Percentiles rank a stretch among this genome's conserved stretches.
Evolutionary conservation across 2,113 vertebrate genomes (phyloP).

Genomic region (Sinocyclocheilus maitianheensis): DNA sequence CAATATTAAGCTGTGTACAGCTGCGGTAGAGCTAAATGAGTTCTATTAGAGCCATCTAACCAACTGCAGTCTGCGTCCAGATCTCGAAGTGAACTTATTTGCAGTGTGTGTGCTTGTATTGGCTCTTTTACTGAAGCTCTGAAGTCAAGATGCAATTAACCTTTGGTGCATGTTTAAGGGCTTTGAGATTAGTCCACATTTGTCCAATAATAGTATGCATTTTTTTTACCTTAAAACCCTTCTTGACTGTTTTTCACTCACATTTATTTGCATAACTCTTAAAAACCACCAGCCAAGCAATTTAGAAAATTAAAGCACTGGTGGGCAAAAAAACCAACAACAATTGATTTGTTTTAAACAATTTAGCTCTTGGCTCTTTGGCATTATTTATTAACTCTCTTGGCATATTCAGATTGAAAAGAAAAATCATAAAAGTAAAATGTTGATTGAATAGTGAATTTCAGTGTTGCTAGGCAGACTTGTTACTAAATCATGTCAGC

Average conservation of each 20-base stretch:
- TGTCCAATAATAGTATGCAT: not conserved
- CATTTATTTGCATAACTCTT: not conserved
- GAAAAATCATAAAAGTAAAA: not conserved
- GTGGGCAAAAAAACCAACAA: not conserved
- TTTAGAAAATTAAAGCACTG: not conserved
- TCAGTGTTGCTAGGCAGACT: constrained; percentile 33
- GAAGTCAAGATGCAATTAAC: constrained; percentile 14
- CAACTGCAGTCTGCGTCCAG: not conserved
- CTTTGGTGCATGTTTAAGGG: not conserved
- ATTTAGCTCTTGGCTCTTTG: constrained; percentile 1
- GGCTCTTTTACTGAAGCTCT: not conserved
- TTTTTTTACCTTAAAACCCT: not conserved
- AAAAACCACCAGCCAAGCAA: not conserved
- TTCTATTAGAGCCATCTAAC: constrained; percentile 33
- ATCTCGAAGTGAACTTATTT: constrained; percentile 10
- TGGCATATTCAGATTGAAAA: not conserved
- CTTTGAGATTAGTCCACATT: not conserved
- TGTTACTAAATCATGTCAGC: constrained; percentile 23
- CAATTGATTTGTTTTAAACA: constrained; percentile 4
- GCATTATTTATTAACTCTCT: not conserved
- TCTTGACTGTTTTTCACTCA: not conserved
- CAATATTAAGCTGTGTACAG: constrained; percentile 35
- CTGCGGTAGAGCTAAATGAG: not conserved
- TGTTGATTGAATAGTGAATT: not conserved
- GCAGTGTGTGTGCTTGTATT: not conserved